A percentile compares a stretch with the other conserved stretches of the same genome.
Evolutionary conservation across 2,888 invertebrate genomes (phyloP).

Genomic region (Lepas anatifera): DNA sequence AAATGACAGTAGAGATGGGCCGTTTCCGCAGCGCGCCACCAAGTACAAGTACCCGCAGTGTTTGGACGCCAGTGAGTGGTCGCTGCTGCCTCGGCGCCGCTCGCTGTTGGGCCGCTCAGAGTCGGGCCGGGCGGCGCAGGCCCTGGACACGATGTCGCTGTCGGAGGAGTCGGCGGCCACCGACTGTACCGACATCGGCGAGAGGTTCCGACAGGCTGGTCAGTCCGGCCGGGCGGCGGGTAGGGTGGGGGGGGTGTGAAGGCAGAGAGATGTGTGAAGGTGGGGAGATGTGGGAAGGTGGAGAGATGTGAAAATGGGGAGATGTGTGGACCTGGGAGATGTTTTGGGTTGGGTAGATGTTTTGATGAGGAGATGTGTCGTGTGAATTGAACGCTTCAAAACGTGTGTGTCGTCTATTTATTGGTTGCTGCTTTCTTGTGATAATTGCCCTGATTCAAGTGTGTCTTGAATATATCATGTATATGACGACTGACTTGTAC

Average conservation of each 20-base stretch:
- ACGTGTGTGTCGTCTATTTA: too few relatives aligned
- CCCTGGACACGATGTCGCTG: neutral
- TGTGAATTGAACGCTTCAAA: too few relatives aligned
- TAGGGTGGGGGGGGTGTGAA: too few relatives aligned
- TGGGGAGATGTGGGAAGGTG: neutral
- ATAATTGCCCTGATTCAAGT: too few relatives aligned
- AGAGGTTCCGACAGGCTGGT: conserved; percentile 2
- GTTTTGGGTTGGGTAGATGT: too few relatives aligned
- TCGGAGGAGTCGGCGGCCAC: neutral
- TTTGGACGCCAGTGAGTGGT: neutral
- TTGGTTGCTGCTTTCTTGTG: too few relatives aligned
- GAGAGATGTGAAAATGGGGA: too few relatives aligned
- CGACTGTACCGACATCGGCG: conserved; percentile 2
- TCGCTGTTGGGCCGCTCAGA: neutral
- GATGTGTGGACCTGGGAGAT: too few relatives aligned
- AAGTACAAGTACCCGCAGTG: neutral
- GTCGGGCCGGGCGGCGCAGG: neutral
- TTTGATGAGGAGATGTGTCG: too few relatives aligned
- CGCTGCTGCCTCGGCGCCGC: neutral
- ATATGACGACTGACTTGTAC: neutral
- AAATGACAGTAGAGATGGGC: too few relatives aligned
- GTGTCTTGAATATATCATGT: too few relatives aligned
- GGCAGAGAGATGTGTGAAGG: too few relatives aligned
- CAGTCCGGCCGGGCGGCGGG: neutral
- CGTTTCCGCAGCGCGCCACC: neutral